Evolutionary conservation across 2,888 invertebrate species (phyloP).

Genomic region (Synergus umbraculus): DNA sequence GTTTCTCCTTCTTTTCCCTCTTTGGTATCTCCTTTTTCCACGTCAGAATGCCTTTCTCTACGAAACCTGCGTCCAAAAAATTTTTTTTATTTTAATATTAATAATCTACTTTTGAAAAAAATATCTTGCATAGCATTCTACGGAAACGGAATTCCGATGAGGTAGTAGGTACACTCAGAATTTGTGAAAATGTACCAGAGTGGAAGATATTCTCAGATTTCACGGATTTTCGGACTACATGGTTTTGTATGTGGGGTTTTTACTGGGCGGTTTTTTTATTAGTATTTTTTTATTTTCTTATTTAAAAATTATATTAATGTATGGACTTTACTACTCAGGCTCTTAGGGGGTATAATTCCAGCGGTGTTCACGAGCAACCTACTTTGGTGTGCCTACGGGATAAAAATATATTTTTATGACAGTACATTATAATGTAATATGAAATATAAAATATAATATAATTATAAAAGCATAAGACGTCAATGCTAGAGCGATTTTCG

Average conservation of each 20-base stretch:
- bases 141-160: background rate
- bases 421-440: slow-evolving; percentile 47
- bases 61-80: slow-evolving; percentile 70
- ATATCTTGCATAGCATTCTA: slow-evolving; percentile 43
- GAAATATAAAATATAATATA: background rate
- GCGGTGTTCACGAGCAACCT: slow-evolving; percentile 77
- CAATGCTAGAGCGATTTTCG: background rate
- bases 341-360: slow-evolving; percentile 71
- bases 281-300: slow-evolving; percentile 42
- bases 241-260: slow-evolving; percentile 3
- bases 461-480: background rate
- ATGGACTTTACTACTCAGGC: slow-evolving; percentile 65
- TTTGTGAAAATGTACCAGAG: background rate
- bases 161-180: background rate
- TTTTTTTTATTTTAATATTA: background rate
- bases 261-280: slow-evolving; percentile 8
- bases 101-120: background rate
- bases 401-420: slow-evolving; percentile 62
- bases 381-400: slow-evolving; percentile 76
- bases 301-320: slow-evolving; percentile 57
- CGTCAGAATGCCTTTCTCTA: slow-evolving; percentile 78
- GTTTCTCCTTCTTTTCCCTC: slow-evolving; percentile 77
- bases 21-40: slow-evolving; percentile 82
- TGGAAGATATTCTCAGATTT: background rate
- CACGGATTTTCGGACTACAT: slow-evolving; percentile 19